Evolutionary conservation across 2,113 vertebrate species (phyloP), one percentile per base, ranked within the genome.

Genomic region (Formicarius rufipectus): DNA sequence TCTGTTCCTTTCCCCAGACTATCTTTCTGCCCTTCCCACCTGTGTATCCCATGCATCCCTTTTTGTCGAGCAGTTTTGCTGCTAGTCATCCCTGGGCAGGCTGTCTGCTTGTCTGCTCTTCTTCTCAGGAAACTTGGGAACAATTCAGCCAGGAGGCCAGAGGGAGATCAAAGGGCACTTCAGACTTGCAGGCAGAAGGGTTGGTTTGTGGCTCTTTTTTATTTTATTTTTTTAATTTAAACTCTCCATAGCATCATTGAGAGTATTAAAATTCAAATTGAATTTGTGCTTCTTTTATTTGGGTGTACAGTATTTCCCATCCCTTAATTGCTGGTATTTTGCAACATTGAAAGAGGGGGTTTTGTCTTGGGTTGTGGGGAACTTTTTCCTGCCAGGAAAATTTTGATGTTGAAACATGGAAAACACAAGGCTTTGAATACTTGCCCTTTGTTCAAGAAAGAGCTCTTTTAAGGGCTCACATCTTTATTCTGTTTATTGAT

Each of bases 311-410:
- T 89, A 79, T 95, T 92, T 92, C 18, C 58, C 20, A 35, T 92
- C 72, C 35, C 44, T 88, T 90, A 77, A 84, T 90, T 89, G 66
- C 76, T 93, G 47, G n/a, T 64, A 93, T 95, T 94, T 90, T 95
- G 90, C 76, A 96, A 40, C 64, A 53, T 84, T 64, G 56, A 88
- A 94, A 94, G 85, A 92, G 31, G 35, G 15, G 8, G 14, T 93
- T 93, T 94, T 92, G 53, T 90, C 83, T 63, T 84, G 37, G 25
- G 42, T 90, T 86, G 60, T 89, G 47, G 89, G 79, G 79, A 71
- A n/a, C 31, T 77, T 89, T 96, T 96, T 94, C 69, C 83, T 96
- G 95, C 96, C 95, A 96, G 96, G 96, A 97, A 97, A 93, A 93
- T 93, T 95, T 92, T 93, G 88, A 64, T 95, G 90, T 96, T 92